These are phyloP conservation scores for Vulpes ferrilata DNA, from an alignment of 2,113 vertebrate genomes.

Conservation along the genomic window DNA sequence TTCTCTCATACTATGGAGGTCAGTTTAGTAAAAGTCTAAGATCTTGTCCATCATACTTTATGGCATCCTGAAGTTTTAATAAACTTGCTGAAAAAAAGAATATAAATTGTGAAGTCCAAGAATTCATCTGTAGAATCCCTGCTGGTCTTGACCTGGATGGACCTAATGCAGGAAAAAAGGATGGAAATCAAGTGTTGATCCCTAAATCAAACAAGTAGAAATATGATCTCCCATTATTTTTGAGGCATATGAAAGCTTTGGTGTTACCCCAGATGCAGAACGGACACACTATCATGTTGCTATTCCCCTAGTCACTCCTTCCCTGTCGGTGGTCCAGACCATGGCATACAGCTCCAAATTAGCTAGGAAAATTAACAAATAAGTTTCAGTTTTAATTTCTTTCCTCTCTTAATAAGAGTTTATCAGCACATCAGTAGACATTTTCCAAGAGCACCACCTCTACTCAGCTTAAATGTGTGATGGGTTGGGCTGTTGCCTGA, in stretches of 20 bases:
- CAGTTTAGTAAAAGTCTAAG: conserved; percentile 41
- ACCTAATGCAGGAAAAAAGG: background rate
- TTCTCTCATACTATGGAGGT: conserved; percentile 10
- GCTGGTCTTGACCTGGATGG: background rate
- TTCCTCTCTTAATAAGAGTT: conserved; percentile 42
- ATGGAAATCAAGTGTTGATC: background rate
- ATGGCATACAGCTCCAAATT: background rate
- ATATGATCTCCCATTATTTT: background rate
- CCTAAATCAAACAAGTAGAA: background rate
- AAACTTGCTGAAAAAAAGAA: background rate
- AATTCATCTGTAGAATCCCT: background rate
- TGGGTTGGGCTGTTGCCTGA: background rate
- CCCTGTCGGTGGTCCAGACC: background rate
- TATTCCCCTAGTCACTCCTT: background rate
- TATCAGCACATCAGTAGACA: background rate
- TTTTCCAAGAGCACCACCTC: conserved; percentile 49
- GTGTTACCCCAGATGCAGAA: background rate
- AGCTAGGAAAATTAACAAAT: background rate
- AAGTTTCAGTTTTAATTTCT: background rate
- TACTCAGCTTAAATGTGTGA: background rate
- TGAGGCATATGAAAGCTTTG: background rate
- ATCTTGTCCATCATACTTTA: conserved; percentile 8
- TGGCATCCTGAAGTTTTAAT: conserved; percentile 42
- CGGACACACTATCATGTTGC: background rate
- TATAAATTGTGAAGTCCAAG: background rate